Conservation (phyloP, 2,797 vertebrate species). For the Scyliorhinus canicula region DNA sequence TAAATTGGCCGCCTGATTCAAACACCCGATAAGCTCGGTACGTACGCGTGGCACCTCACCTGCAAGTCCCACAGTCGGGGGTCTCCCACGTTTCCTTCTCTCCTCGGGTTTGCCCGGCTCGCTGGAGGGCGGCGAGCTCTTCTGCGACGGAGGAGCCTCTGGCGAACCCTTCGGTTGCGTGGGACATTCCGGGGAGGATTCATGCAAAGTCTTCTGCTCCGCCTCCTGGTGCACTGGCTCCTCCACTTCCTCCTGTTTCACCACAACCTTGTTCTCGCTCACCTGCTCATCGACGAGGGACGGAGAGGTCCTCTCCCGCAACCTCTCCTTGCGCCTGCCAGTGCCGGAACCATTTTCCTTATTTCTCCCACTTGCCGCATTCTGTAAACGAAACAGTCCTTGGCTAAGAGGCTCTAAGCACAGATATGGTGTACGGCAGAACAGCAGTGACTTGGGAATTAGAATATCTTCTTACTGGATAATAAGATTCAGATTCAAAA, state of each 20-base stretch:
- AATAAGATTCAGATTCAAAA: not conserved
- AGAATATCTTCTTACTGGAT: not conserved
- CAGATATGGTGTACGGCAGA: not conserved
- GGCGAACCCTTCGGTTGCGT: not conserved
- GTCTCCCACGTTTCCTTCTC: conserved; percentile 64
- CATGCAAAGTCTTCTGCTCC: conserved; percentile 41
- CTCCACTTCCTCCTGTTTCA: conserved; percentile 39
- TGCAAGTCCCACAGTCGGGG: conserved; percentile 47
- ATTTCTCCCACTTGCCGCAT: conserved; percentile 44
- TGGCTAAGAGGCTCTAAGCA: not conserved
- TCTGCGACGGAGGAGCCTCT: not conserved
- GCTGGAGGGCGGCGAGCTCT: not conserved
- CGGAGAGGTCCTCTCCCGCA: conserved; percentile 41
- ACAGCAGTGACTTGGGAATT: not conserved
- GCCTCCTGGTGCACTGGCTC: conserved; percentile 45
- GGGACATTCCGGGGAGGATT: conserved; percentile 43
- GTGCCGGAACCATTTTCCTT: conserved; percentile 42
- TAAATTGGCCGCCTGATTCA: not conserved
- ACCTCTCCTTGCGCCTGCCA: conserved; percentile 42
- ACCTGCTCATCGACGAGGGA: not conserved
- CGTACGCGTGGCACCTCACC: not conserved
- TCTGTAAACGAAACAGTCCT: not conserved
- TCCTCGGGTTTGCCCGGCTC: conserved; percentile 53
- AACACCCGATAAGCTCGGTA: not conserved
- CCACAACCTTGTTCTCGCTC: not conserved